Evolutionary conservation across 1,140 invertebrate genomes (phyloP).

Genomic region (Dinothrombium tinctorium): DNA sequence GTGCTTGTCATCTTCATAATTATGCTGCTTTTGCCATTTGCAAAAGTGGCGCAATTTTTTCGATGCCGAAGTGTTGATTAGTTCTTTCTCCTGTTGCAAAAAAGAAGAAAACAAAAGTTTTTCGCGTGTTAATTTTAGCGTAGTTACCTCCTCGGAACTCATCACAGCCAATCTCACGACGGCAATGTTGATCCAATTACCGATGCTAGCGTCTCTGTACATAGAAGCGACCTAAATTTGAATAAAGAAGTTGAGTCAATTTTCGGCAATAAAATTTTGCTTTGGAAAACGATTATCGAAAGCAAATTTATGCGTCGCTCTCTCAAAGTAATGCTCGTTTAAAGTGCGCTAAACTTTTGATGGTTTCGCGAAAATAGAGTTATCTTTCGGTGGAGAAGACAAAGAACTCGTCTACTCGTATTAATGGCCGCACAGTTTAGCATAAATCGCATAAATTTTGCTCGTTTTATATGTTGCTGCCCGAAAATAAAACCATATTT

Average conservation of each 20-base stretch:
- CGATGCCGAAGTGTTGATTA: neutral
- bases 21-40: constrained; percentile 35
- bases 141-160: too few relatives aligned
- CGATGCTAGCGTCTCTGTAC: constrained; percentile 51
- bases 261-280: neutral
- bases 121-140: too few relatives aligned
- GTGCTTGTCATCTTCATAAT: constrained; percentile 25
- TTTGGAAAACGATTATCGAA: too few relatives aligned
- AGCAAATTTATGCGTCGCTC: too few relatives aligned
- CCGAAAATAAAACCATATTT: too few relatives aligned
- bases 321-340: too few relatives aligned
- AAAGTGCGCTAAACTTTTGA: too few relatives aligned
- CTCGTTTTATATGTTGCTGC: too few relatives aligned
- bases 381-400: constrained; percentile 4
- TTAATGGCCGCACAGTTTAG: too few relatives aligned
- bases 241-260: constrained; percentile 1
- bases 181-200: constrained; percentile 47
- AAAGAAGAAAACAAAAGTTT: neutral
- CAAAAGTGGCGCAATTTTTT: constrained; percentile 38
- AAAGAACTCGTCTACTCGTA: neutral
- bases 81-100: neutral
- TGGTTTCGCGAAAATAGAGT: constrained; percentile 10
- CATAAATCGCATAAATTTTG: too few relatives aligned
- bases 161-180: constrained; percentile 40
- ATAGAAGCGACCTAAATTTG: constrained; percentile 37